These are phyloP conservation scores for Octonoba sinensis DNA, from an alignment of 2,888 invertebrate species.

Conservation along the genomic window DNA sequence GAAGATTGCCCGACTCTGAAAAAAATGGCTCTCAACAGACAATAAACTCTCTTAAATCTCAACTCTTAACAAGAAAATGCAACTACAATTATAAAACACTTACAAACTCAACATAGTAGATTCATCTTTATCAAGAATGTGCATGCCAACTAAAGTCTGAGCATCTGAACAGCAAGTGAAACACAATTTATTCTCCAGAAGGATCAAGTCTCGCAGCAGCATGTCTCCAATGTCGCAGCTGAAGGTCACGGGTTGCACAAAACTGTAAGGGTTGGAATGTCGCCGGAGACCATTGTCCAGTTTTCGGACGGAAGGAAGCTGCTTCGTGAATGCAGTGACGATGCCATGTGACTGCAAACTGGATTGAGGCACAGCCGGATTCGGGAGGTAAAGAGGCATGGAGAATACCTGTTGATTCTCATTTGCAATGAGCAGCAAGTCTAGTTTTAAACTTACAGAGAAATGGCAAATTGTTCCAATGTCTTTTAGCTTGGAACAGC, in stretches of 20 bases:
- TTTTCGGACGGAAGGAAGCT: slow-evolving; percentile 39
- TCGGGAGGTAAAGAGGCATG: slow-evolving; percentile 25
- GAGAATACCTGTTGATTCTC: slow-evolving; percentile 24
- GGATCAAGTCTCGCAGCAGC: slow-evolving; percentile 22
- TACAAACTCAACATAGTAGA: slow-evolving; percentile 27
- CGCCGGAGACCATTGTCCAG: slow-evolving; percentile 16
- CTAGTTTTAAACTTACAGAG: slow-evolving; percentile 27
- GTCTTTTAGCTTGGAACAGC: not conserved
- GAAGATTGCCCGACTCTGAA: no score
- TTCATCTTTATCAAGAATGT: slow-evolving; percentile 22
- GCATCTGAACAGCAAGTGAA: slow-evolving; percentile 2
- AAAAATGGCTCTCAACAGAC: no score
- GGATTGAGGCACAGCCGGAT: not conserved
- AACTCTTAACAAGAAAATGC: no score
- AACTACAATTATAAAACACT: no score
- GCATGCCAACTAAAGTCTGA: slow-evolving; percentile 24
- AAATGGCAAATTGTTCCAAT: slow-evolving; percentile 14
- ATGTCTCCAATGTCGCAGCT: slow-evolving; percentile 25
- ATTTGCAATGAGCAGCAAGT: slow-evolving; percentile 18
- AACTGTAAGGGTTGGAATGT: slow-evolving; percentile 13
- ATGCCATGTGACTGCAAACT: not conserved
- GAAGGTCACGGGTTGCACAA: slow-evolving; percentile 16
- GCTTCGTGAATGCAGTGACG: slow-evolving; percentile 55
- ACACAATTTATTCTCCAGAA: slow-evolving; percentile 37
- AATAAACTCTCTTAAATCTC: no score